Conservation (phyloP, 2,113 vertebrate genomes). For the Nothoprocta pentlandii region DNA sequence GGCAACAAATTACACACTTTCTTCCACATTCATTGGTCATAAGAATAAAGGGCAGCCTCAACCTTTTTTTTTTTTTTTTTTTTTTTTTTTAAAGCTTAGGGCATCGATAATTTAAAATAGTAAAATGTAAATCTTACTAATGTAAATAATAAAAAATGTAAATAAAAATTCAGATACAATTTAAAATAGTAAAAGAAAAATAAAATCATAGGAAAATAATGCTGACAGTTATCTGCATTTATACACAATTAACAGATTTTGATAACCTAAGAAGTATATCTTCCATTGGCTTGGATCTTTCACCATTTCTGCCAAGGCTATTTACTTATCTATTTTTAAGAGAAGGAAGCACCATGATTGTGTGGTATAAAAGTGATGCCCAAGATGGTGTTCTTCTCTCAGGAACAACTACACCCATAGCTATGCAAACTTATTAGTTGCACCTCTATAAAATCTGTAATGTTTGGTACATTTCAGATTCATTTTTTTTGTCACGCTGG, state of each 20-base stretch:
- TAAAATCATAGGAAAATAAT: neutral
- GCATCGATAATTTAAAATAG: neutral
- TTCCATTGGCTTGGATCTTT: neutral
- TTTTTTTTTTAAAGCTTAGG: neutral
- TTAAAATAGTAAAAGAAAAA: neutral
- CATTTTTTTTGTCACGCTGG: slow-evolving; percentile 15
- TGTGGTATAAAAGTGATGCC: neutral
- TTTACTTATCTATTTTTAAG: neutral
- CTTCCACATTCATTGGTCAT: neutral
- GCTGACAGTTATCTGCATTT: neutral
- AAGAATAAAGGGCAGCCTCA: slow-evolving; percentile 5
- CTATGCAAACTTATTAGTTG: neutral
- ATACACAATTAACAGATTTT: neutral
- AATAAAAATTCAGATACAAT: neutral
- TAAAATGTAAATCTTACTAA: neutral
- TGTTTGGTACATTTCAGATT: neutral
- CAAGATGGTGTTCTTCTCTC: neutral
- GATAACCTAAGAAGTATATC: neutral
- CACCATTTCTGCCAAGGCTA: neutral
- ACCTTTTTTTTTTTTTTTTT: no score
- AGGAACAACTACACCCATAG: neutral
- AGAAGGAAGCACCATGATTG: neutral
- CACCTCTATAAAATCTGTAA: neutral
- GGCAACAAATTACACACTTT: slow-evolving; percentile 34
- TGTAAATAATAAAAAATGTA: no score